Evolutionary conservation across 2,797 vertebrate genomes (phyloP).

Genomic region (Cetoscarus ocellatus): DNA sequence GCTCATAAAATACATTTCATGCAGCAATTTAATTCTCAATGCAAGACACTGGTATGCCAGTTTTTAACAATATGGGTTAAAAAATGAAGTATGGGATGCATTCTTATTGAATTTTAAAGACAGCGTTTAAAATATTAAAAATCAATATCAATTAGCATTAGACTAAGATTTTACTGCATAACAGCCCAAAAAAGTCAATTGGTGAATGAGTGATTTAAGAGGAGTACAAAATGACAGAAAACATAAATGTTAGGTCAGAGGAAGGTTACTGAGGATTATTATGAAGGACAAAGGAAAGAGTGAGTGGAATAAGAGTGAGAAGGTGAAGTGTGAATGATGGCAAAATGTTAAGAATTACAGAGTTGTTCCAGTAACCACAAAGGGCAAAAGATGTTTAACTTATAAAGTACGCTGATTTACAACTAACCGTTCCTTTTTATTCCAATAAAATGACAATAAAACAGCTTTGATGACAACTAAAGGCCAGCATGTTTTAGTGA

Average conservation of each 20-base stretch:
- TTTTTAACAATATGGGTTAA: too few relatives aligned
- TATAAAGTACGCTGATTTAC: slow-evolving; percentile 42
- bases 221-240: slow-evolving; percentile 7
- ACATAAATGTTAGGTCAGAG: slow-evolving; percentile 3
- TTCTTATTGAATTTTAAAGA: too few relatives aligned
- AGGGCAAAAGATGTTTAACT: slow-evolving; percentile 27
- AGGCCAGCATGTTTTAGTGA: slow-evolving; percentile 61
- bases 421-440: slow-evolving; percentile 55
- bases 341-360: slow-evolving; percentile 9
- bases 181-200: too few relatives aligned
- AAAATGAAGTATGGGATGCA: too few relatives aligned
- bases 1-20: too few relatives aligned
- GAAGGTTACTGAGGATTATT: slow-evolving; percentile 43
- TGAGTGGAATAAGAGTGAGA: neutral
- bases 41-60: too few relatives aligned
- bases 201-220: too few relatives aligned
- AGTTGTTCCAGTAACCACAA: slow-evolving; percentile 20
- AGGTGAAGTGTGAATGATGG: slow-evolving; percentile 13
- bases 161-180: too few relatives aligned
- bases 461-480: slow-evolving; percentile 79
- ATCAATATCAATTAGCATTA: too few relatives aligned
- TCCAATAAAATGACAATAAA: slow-evolving; percentile 74
- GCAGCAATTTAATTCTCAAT: too few relatives aligned
- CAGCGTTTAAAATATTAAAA: too few relatives aligned
- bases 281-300: slow-evolving; percentile 22